A percentile compares a stretch with the other conserved stretches of the same genome.
phyloP scores from a whole-genome alignment of 2,113 vertebrate genomes.

The Ptyas mucosa region DNA sequence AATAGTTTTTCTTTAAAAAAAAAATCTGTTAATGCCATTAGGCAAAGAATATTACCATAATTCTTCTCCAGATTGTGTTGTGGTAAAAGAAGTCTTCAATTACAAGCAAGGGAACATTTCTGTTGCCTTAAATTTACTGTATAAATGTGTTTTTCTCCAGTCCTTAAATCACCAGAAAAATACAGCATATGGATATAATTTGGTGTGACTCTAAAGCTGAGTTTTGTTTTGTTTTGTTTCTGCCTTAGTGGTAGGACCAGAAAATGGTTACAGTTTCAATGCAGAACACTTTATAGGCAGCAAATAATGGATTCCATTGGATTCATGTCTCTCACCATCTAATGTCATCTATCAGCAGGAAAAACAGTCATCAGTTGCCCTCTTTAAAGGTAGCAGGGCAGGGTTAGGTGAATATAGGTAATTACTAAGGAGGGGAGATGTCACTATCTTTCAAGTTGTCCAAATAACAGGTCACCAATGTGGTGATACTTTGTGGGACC shows the following conservation, averaged over 20 bases:
- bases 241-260: not conserved
- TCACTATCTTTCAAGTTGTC: not conserved
- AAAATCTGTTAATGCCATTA: not conserved
- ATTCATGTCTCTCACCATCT: not conserved
- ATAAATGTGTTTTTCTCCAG: not conserved
- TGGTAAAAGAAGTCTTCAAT: not conserved
- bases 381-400: not conserved
- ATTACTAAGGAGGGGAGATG: not conserved
- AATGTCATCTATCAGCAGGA: not conserved
- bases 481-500: not conserved
- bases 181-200: not conserved
- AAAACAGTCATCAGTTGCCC: not conserved
- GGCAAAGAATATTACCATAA: not conserved
- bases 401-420: not conserved
- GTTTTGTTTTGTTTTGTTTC: accelerated
- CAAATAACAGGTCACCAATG: not conserved
- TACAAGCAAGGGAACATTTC: not conserved
- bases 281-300: not conserved
- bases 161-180: not conserved
- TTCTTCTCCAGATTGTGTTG: not conserved
- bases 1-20: not conserved
- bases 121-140: not conserved
- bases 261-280: not conserved
- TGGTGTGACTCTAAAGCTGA: not conserved
- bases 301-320: not conserved